Evolutionary conservation across 2,888 invertebrate genomes (phyloP).

Genomic region (Apodemia hepburni): DNA sequence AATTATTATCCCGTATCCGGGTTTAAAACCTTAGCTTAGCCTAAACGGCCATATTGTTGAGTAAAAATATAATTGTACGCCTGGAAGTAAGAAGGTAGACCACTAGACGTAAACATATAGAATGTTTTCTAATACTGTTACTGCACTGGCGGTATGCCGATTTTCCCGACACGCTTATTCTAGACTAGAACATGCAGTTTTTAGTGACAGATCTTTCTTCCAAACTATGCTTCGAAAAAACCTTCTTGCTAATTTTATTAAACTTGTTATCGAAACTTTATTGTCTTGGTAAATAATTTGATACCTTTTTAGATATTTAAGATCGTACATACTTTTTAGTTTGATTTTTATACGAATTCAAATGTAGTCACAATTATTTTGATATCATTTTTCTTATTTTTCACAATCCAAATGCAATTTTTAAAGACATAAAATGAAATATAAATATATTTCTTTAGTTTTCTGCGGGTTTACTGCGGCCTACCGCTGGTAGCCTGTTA

Average conservation of each 20-base stretch:
- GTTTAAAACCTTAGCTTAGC: no score
- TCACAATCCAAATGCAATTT: background rate
- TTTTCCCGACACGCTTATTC: conserved; percentile 34
- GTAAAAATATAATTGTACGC: no score
- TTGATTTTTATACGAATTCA: background rate
- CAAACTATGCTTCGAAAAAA: background rate
- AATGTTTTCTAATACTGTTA: conserved; percentile 28
- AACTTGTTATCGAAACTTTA: background rate
- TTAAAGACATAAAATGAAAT: background rate
- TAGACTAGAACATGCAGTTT: conserved; percentile 31
- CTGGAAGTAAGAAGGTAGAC: background rate
- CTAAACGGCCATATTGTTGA: no score
- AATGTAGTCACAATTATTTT: background rate
- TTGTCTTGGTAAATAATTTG: background rate
- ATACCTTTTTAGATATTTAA: no score
- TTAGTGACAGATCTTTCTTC: background rate
- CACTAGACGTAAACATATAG: conserved; percentile 14
- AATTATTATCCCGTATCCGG: no score
- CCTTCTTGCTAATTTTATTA: background rate
- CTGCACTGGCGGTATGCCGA: conserved; percentile 37
- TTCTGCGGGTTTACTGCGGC: conserved; percentile 27
- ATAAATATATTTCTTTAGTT: background rate
- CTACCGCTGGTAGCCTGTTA: conserved; percentile 30
- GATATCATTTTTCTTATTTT: background rate
- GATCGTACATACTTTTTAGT: no score